Evolutionary conservation across 2,888 invertebrate species (phyloP), one percentile per base, ranked within the genome.

Genomic region (Parnassius orleans): DNA sequence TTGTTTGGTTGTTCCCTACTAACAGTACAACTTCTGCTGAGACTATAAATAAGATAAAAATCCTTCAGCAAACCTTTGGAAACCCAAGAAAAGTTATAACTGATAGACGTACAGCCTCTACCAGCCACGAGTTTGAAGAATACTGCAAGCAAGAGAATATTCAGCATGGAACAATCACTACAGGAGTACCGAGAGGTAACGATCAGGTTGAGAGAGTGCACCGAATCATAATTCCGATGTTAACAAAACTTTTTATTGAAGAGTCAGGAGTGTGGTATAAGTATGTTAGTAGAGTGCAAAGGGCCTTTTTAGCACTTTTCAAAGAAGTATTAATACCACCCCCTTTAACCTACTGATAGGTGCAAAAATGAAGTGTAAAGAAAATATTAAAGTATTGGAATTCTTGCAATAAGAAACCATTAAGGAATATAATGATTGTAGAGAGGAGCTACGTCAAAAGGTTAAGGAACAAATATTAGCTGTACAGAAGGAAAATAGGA

Each of bases 31-130:
- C 74, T 0, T 64, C 73, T 2, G 68, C 67, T 19, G 80, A 86
- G 56, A 76, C 73, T 0, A 48, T 84, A 2, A 19, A 66, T 7
- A 78, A 75, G 59, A 51, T 81, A 2, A 57, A 64, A 7, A 43
- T 62, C 1, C 75, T 77, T 42, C 57, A 57, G n/a, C 57, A 60
- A 19, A 60, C 24, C 10, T 69, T 72, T 12, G 47, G 47, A 47
- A 47, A 14, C 2, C 47, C 47, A 9, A 11, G 5, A 14, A 47
- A 5, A 46, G 74, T 81, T 7, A 73, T 83, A 3, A 74, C 78
- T 0, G 81, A 84, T 61, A 66, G 70, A 64, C 80, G 80, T 3
- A 66, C 78, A 2, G 81, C 85, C 3, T 86, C 78, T 62, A 79
- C 77, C 0, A 73, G 79, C 1, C 57, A 72, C 11, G 74, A 72